Conservation (phyloP, 1,140 invertebrate species). For the Cotesia vestalis region DNA sequence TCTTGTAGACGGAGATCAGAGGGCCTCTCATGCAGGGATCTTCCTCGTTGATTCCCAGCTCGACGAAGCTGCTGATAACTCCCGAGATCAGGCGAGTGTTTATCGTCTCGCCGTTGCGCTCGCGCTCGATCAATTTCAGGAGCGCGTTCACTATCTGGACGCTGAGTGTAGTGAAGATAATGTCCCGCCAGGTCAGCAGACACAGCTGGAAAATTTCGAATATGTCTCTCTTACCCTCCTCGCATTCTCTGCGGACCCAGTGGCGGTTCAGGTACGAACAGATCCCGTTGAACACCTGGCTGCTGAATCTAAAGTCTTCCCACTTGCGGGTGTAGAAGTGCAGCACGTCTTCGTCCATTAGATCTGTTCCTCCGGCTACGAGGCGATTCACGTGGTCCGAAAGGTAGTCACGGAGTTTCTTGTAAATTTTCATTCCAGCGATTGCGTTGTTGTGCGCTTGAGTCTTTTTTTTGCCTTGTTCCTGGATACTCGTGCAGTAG, state of each 20-base stretch:
- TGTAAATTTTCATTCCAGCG: conserved; percentile 96
- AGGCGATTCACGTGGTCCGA: conserved; percentile 77
- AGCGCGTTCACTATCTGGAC: conserved; percentile 92
- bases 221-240: conserved; percentile 95
- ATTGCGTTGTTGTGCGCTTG: conserved; percentile 81
- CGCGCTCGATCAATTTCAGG: conserved; percentile 93
- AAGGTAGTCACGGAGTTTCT: conserved; percentile 90
- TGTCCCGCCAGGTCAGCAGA: conserved; percentile 95
- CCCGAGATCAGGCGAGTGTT: conserved; percentile 95
- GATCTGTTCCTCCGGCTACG: conserved; percentile 87
- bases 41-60: conserved; percentile 91
- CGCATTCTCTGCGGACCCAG: conserved; percentile 97
- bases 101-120: conserved; percentile 95
- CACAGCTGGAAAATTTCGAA: conserved; percentile 98
- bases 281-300: conserved; percentile 96
- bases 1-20: conserved; percentile 92
- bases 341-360: conserved; percentile 95
- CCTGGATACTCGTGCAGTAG: conserved; percentile 94
- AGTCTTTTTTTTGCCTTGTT: conserved; percentile 69
- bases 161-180: conserved; percentile 92
- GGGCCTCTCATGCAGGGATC: conserved; percentile 81
- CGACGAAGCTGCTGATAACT: conserved; percentile 83
- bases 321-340: conserved; percentile 96
- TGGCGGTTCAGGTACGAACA: conserved; percentile 98
- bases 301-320: conserved; percentile 98